These are phyloP conservation scores for Heterocephalus glaber DNA, from an alignment of 2,113 vertebrate genomes.

Conservation along the genomic window DNA sequence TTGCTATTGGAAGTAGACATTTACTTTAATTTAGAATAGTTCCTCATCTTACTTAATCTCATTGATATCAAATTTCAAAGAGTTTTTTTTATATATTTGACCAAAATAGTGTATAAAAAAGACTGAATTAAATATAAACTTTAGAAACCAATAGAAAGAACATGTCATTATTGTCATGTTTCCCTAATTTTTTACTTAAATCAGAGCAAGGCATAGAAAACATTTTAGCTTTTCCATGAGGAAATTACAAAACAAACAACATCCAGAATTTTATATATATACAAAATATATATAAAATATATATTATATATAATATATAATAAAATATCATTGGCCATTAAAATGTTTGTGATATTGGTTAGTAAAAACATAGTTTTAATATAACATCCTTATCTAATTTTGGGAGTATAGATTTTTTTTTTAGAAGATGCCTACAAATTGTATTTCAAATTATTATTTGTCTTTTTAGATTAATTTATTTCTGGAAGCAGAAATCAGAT, in stretches of 20 bases:
- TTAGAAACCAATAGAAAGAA: conserved; percentile 1
- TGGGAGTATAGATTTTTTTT: not conserved
- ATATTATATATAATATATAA: too few relatives aligned
- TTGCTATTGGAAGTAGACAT: not conserved
- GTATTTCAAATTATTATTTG: not conserved
- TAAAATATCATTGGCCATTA: not conserved
- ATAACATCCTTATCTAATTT: not conserved
- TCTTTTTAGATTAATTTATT: not conserved
- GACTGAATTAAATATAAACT: not conserved
- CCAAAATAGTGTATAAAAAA: not conserved
- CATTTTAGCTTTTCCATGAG: not conserved
- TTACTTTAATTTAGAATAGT: conserved; percentile 16
- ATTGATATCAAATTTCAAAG: not conserved
- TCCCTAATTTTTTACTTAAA: not conserved
- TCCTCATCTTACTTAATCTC: not conserved
- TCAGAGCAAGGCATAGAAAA: not conserved
- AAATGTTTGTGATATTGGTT: not conserved
- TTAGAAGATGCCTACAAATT: not conserved
- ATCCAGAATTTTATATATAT: not conserved
- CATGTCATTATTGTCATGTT: not conserved
- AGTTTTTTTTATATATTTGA: not conserved
- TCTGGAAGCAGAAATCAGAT: not conserved
- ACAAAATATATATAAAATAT: too few relatives aligned
- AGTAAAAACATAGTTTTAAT: not conserved
- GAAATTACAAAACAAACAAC: not conserved